These are phyloP conservation scores for Malthinus flaveolus DNA, from an alignment of 2,888 invertebrate genomes.

Conservation along the genomic window DNA sequence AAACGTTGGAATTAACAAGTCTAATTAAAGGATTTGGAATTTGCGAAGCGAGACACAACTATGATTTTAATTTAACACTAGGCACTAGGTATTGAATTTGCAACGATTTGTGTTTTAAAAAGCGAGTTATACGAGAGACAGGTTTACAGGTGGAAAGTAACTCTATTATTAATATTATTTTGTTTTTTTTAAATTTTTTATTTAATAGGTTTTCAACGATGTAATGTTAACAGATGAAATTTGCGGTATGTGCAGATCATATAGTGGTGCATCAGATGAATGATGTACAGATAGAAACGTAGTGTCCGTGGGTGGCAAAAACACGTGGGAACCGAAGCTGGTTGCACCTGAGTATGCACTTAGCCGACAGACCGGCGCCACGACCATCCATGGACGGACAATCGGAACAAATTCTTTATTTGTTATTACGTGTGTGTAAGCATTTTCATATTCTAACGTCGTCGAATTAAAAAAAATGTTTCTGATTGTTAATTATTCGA, in stretches of 20 bases:
- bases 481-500: too few species aligned
- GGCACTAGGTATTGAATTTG: too few species aligned
- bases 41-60: too few species aligned
- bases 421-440: constrained; percentile 16
- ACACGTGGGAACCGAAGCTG: constrained; percentile 58
- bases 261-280: constrained; percentile 16
- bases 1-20: too few species aligned
- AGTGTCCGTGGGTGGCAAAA: constrained; percentile 47
- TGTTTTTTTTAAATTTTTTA: too few species aligned
- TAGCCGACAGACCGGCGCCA: constrained; percentile 66
- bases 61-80: too few species aligned
- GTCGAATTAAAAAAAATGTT: too few species aligned
- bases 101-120: too few species aligned
- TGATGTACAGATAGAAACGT: constrained; percentile 23
- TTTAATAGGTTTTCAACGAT: background rate
- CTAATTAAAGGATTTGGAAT: too few species aligned
- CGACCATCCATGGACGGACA: constrained; percentile 37
- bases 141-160: too few species aligned
- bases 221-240: background rate
- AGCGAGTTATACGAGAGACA: too few species aligned
- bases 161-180: too few species aligned
- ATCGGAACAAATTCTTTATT: constrained; percentile 25
- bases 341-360: constrained; percentile 71
- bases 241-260: constrained; percentile 3
- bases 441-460: background rate